Evolutionary conservation across 2,888 invertebrate species (phyloP), one percentile per base, ranked within the genome.

Genomic region (Ormia ochracea): DNA sequence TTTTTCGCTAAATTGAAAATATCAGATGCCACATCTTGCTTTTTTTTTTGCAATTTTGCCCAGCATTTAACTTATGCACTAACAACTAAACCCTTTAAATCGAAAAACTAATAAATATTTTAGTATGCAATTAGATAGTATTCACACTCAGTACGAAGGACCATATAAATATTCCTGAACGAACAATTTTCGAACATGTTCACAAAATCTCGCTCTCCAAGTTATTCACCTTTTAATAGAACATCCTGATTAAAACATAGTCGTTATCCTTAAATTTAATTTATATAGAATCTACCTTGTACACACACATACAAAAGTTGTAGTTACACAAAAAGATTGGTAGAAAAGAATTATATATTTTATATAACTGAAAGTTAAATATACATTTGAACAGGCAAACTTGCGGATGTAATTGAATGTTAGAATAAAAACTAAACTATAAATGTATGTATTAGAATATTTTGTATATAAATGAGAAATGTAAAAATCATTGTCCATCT

Each of bases 11-110:
- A 52, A 4, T 17, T 7, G 54, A 5, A 17, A 26, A 26, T 48
- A 23, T n/a, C 4, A 26, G 36, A 43, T 4, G 68, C 68, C 68
- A 45, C 12, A 56, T 69, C 68, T 69, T 69, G 68, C 68, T 17
- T 19, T 38, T 28, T n/a, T 52, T 17, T 10, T 23, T 28, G 28
- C 36, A 50, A 6, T 31, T 38, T 36, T 28, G 28, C 45, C 38
- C 38, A 73, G 10, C 19, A 65, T 65, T 56, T 31, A 26, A 48
- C 17, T 14, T 38, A 58, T 14, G 58, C 23, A 58, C 14, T 58
- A n/a, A 12, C 17, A n/a, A 45, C 33, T 9, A 14, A 5, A 1
- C 23, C 10, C 14, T 10, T 48, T 45, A 6, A 9, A 23, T 36
- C 23, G 14, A 6, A 50, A 50, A 28, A 19, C 31, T 6, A 17